Percentiles rank a stretch among this genome's conserved stretches.
These are phyloP conservation scores for Osmerus mordax DNA, from an alignment of 2,113 vertebrate genomes.

Conservation along the genomic window DNA sequence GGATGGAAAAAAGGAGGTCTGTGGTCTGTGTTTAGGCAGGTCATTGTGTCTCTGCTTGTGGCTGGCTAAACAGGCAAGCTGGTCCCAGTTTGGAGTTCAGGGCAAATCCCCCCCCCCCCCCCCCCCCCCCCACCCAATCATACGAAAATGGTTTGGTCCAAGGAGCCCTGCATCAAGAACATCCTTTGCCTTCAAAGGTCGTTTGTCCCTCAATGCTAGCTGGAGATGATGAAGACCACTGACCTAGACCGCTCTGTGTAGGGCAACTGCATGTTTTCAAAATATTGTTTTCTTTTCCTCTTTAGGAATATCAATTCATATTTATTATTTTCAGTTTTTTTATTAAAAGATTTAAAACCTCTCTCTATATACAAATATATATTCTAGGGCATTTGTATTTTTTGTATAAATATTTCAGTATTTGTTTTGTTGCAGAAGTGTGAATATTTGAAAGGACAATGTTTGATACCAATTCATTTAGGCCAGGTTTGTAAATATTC, in stretches of 20 bases:
- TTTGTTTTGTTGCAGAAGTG: slow-evolving; percentile 63
- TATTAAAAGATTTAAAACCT: slow-evolving; percentile 61
- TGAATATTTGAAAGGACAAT: slow-evolving; percentile 65
- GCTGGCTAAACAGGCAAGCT: slow-evolving; percentile 9
- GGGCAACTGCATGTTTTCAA: slow-evolving; percentile 66
- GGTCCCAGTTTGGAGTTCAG: slow-evolving; percentile 23
- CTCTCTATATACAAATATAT: slow-evolving; percentile 47
- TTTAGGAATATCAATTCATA: slow-evolving; percentile 62
- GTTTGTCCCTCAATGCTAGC: slow-evolving; percentile 39
- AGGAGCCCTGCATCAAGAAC: slow-evolving; percentile 44
- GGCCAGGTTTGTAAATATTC: slow-evolving; percentile 83
- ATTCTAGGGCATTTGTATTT: slow-evolving; percentile 74
- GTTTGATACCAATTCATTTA: slow-evolving; percentile 72
- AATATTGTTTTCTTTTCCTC: slow-evolving; percentile 52
- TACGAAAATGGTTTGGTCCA: slow-evolving; percentile 42
- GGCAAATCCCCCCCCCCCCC: slow-evolving; percentile 13
- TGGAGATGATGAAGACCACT: slow-evolving; percentile 1
- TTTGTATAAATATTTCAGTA: slow-evolving; percentile 75
- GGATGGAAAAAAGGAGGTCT: background rate
- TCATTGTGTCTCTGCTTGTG: slow-evolving; percentile 18
- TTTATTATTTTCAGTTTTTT: slow-evolving; percentile 69
- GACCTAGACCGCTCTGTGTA: slow-evolving; percentile 37
- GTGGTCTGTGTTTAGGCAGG: background rate
- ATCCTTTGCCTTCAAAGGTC: slow-evolving; percentile 31
- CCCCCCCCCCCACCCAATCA: background rate